Percentiles rank a stretch among this genome's conserved stretches.
phyloP scores from a whole-genome alignment of 2,888 invertebrate species.

The Morinoia aosen region DNA sequence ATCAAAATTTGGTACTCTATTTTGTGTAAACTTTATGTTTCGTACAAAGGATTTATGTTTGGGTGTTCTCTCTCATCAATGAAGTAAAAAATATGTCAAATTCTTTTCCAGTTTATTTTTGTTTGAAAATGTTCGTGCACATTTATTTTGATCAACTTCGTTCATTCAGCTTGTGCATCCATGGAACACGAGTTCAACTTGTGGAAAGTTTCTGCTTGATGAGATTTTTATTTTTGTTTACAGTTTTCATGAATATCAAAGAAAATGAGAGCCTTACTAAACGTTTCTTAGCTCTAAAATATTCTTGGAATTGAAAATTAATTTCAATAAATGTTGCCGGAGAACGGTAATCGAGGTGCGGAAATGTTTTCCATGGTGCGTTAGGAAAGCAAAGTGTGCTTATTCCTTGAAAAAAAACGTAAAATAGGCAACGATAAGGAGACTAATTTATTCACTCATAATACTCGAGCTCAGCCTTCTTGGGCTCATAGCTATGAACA shows the following conservation, averaged over 20 bases:
- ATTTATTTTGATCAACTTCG: background rate
- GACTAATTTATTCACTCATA: background rate
- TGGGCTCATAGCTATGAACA: background rate
- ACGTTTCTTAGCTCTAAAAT: background rate
- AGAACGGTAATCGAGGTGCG: background rate
- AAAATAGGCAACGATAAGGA: background rate
- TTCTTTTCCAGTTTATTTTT: background rate
- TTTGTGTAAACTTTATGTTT: too few relatives aligned
- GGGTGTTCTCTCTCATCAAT: too few relatives aligned
- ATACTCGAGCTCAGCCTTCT: background rate
- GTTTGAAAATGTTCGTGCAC: background rate
- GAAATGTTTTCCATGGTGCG: background rate
- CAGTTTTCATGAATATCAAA: background rate
- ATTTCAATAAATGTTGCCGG: background rate
- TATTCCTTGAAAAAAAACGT: background rate
- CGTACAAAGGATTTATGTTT: too few relatives aligned
- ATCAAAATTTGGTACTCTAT: too few relatives aligned
- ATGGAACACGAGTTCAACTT: background rate
- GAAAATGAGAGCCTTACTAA: too few relatives aligned
- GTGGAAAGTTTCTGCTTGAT: background rate
- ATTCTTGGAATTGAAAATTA: background rate
- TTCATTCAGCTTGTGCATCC: background rate
- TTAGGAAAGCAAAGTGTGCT: background rate
- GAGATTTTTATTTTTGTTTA: background rate
- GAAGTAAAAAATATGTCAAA: too few relatives aligned